Evolutionary conservation across 2,888 invertebrate species (phyloP).

Genomic region (Drosophila rubida): DNA sequence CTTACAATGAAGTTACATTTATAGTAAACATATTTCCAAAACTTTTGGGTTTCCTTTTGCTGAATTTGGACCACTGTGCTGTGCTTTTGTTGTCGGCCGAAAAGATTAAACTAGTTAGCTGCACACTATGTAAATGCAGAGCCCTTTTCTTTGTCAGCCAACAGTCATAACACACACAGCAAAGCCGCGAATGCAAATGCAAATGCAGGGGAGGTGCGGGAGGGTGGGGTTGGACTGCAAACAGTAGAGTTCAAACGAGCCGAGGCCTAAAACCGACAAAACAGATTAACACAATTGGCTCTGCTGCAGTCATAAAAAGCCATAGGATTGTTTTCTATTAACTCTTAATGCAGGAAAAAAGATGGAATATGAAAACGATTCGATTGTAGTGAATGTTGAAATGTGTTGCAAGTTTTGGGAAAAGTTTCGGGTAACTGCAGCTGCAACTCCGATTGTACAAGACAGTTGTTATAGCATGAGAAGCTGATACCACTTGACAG

Average conservation of each 20-base stretch:
- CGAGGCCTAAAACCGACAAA: constrained; percentile 14
- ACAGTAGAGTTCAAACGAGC: constrained; percentile 1
- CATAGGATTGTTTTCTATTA: constrained; percentile 18
- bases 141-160: constrained; percentile 26
- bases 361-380: not conserved
- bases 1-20: no score
- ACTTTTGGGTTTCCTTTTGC: no score
- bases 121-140: constrained; percentile 40
- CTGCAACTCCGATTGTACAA: not conserved
- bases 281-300: constrained; percentile 29
- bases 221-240: not conserved
- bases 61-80: constrained; percentile 8
- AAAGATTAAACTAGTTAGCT: constrained; percentile 38
- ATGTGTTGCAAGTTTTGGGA: no score
- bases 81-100: constrained; percentile 21
- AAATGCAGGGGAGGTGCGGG: constrained; percentile 20
- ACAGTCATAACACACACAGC: constrained; percentile 15
- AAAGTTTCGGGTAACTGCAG: not conserved
- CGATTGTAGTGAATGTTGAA: not conserved
- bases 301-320: constrained; percentile 21
- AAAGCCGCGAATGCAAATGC: constrained; percentile 33
- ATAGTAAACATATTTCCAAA: no score
- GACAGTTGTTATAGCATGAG: not conserved
- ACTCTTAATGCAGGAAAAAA: not conserved
- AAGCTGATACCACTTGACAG: not conserved